Base-by-base conservation (phyloP, 2,797 vertebrate genomes). In the Enteromius unitaeniatus region DNA sequence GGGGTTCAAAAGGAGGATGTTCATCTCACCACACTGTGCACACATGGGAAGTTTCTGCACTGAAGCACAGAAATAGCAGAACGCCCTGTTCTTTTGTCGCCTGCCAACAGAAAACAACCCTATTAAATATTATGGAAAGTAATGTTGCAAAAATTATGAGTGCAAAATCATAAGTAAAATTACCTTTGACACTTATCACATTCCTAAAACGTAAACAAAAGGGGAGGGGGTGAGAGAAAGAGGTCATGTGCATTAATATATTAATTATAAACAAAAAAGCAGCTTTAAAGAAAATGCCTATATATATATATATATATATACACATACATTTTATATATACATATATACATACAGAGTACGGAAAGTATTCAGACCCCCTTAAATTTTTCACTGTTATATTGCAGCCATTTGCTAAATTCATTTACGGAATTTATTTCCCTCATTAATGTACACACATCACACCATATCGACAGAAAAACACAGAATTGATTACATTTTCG, bases 181-280 rank as follows among this genome's bases (percentile, higher is more conserved):
- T 93, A 99, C 98, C 97, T 97, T 92, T 98, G 96, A 89, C 98
- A 99, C 89, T 98, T 99, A 88, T 99, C 98, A 92, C 98, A 99
- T 74, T 99, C 98, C 98, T 99, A 86, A 84, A 94, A 92, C 89
- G 87, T 60, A 74, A 87, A 91, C n/a, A 90, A 4, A 28, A 4
- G 31, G 31, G 75, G 17, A 47, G 13, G 42, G 42, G 10, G 42
- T 4, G 0, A 40, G 19, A 72, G 7, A 26, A 34, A 65, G 37
- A 6, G 4, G 7, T 62, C 65, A 77, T 40, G 3, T 67, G 14
- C 1, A 74, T n/a, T 19, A 23, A 26, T 42, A 10, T n/a, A 55
- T 31, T 28, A 23, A 23, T 19, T 42, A 40, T 21, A 14, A 7
- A 1, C 37, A 40, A 40, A 40, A 34, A 37, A 67, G 4, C n/a